Evolutionary conservation across 2,888 invertebrate species (phyloP), one percentile per base, ranked within the genome.

Genomic region (Macrosiphum euphorbiae): DNA sequence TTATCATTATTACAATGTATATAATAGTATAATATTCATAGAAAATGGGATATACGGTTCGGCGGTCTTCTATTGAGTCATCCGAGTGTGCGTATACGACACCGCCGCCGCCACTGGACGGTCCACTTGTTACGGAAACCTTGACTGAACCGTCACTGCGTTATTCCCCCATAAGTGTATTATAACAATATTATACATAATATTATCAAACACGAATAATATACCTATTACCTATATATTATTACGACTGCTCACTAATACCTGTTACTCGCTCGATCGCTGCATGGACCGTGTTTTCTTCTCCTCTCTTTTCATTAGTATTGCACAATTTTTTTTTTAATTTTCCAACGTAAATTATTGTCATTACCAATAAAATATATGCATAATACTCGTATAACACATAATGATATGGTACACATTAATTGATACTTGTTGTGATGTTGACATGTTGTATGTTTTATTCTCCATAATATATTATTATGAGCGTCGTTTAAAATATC

Each of bases 1-100:
- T 78, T 78, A 78, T 41, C 35, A 78, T 78, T 35, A 78, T 35
- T 78, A 78, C 35, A 78, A 35, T 35, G 78, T 78, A n/a, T 55
- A 67, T 67, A 58, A 58, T 58, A 20, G 7, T 35, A n/a, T n/a
- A 50, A 87, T 87, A 50, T 90, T 90, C 85, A 44, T 47, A 50
- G 78, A 88, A 47, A 78, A 88, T 88, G 88, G 92, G 88, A 92
- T 88, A 78, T 88, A 92, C 67, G 92, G 92, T 92, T 92, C 88
- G 47, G 67, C 41, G 92, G 78, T 67, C 55, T 92, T 7, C 88
- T 52, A 67, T 88, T 88, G 92, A 88, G 67, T 78, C 92, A 88
- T 92, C 92, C 67, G 88, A 88, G 67, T 88, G 92, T 87, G 47
- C 47, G 47, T 47, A 47, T 87, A 86, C 87, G 86, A 52, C 92